Base-by-base conservation (phyloP, 2,113 vertebrate genomes). In the Poeciliopsis occidentalis region DNA sequence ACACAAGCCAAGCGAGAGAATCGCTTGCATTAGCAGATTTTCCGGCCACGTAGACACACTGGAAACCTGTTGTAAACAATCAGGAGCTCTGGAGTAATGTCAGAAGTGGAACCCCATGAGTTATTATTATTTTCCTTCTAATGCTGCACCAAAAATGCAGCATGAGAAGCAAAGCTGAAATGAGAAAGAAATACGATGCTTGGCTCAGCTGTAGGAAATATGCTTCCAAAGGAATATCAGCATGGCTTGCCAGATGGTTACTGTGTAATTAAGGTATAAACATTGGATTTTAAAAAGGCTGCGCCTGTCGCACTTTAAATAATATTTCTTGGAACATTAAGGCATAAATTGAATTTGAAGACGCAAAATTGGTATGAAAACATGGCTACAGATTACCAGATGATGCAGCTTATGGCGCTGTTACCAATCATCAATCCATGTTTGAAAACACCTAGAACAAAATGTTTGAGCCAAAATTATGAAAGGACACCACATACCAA, bases 201-300 rank as follows among this genome's bases (percentile, higher is more conserved):
- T 68, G 31, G 69, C 32, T 17, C 57, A 24, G 19, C 62, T 5
- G 41, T 39, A 60, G 17, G 8, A 71, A 41, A 41, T 41, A 37
- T 41, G 26, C 51, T 73, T 73, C 27, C 71, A 64, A 31, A 54
- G 12, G 26, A 61, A 19, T 29, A 60, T 61, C 32, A 41, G 32
- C 57, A 32, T 29, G 15, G 7, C 7, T 34, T 30, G 61, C 12
- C 30, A n/a, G 13, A 73, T 27, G 62, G 12, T 15, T 54, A 10
- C 41, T 24, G 29, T 51, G 13, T 39, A 41, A 71, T 54, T 60
- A 39, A 27, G 57, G 26, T 31, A n/a, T 17, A 30, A 64, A 51
- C 8, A 54, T 11, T 73, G 41, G 29, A 64, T 51, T 64, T 39
- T 26, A 30, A 11, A 73, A 44, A 41, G 31, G 7, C 47, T 30